Conservation (phyloP, 2,113 vertebrate species). For the Mesocricetus auratus region DNA sequence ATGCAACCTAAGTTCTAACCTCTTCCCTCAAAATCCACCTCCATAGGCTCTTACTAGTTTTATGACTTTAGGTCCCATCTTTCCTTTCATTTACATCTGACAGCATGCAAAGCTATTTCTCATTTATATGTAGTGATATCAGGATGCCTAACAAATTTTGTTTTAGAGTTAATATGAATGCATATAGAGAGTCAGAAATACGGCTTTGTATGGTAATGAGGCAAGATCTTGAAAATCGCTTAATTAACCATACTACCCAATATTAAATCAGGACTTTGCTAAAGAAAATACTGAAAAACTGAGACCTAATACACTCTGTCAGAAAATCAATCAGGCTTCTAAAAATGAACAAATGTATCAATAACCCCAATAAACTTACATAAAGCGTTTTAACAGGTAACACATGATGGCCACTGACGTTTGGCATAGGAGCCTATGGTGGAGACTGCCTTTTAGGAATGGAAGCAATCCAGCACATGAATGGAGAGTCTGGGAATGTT, state of each 20-base stretch:
- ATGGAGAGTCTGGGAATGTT: neutral
- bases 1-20: neutral
- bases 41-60: neutral
- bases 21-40: neutral
- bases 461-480: neutral
- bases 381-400: no score
- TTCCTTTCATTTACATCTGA: neutral
- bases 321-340: neutral
- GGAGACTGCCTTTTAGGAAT: no score
- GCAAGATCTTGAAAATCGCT: neutral
- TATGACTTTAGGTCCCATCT: neutral
- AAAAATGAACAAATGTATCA: neutral
- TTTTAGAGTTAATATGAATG: neutral
- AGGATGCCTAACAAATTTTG: no score
- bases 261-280: neutral
- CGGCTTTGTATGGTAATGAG: neutral
- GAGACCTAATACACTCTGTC: neutral
- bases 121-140: neutral
- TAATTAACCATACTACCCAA: neutral
- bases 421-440: no score
- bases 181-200: neutral
- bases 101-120: neutral
- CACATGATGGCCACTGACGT: no score
- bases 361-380: neutral
- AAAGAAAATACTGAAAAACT: neutral